A percentile compares a stretch with the other conserved stretches of the same genome.
Conservation (phyloP, 2,888 invertebrate genomes). For the Liopterus haemorrhoidalis region DNA sequence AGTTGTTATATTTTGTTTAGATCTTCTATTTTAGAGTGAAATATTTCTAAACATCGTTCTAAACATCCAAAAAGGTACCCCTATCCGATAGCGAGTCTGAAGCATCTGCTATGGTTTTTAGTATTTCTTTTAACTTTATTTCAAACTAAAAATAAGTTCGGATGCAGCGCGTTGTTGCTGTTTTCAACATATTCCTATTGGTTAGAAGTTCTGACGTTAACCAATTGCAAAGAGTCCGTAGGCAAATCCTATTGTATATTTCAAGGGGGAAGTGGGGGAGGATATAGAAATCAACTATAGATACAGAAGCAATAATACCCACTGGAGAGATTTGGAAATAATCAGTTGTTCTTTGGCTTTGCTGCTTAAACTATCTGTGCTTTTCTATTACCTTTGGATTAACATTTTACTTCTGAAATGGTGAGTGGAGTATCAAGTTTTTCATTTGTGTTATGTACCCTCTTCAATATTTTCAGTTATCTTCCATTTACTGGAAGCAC, state of each 20-base stretch:
- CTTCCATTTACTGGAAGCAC: no score
- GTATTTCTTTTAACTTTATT: slow-evolving; percentile 1
- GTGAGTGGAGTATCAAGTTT: slow-evolving; percentile 27
- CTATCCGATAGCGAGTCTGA: no score
- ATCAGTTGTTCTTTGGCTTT: slow-evolving; percentile 22
- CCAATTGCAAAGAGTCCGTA: slow-evolving; percentile 31
- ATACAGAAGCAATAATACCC: slow-evolving; percentile 34
- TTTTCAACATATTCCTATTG: slow-evolving; percentile 31
- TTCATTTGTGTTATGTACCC: no score
- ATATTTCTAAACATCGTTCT: no score
- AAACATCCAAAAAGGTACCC: no score
- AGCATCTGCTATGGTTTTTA: no score
- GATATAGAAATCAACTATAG: slow-evolving; percentile 43
- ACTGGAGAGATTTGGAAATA: not conserved
- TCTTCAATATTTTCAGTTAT: no score
- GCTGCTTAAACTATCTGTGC: slow-evolving; percentile 21
- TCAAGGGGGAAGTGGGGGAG: slow-evolving; percentile 31
- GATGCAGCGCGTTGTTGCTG: slow-evolving; percentile 32
- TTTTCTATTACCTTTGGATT: slow-evolving; percentile 31
- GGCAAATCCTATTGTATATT: slow-evolving; percentile 37
- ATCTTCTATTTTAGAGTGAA: no score
- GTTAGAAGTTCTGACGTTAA: slow-evolving; percentile 27
- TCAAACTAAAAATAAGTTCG: slow-evolving; percentile 36
- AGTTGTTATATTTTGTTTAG: no score
- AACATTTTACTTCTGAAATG: slow-evolving; percentile 2